These are phyloP conservation scores for Antedon mediterranea DNA, from an alignment of 53 echinoderm and acorn worm species.

Conservation along the genomic window DNA sequence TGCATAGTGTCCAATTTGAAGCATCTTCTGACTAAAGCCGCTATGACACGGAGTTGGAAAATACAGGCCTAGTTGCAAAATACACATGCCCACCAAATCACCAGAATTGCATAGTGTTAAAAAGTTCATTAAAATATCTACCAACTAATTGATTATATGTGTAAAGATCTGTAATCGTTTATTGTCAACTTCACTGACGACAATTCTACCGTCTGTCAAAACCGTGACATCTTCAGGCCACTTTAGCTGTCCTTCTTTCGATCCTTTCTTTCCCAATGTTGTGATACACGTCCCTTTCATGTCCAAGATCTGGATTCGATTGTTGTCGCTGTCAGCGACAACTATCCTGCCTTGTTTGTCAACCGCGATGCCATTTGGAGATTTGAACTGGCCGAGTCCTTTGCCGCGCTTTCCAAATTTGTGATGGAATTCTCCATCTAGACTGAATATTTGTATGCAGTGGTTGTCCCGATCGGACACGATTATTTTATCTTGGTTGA, in stretches of 20 bases:
- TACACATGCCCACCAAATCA: too few species aligned
- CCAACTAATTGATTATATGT: neutral
- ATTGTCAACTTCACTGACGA: neutral
- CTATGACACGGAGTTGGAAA: too few species aligned
- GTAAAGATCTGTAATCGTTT: conserved; percentile 2
- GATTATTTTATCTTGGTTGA: neutral
- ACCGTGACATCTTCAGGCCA: neutral
- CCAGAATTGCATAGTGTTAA: too few species aligned
- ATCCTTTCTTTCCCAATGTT: neutral
- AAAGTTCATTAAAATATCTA: too few species aligned
- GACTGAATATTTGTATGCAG: conserved; percentile 1
- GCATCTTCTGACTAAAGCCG: too few species aligned
- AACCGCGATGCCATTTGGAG: neutral
- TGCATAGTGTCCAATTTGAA: too few species aligned
- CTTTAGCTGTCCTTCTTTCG: conserved; percentile 1
- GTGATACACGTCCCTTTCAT: neutral
- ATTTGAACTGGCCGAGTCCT: conserved; percentile 4
- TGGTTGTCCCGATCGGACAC: conserved; percentile 1
- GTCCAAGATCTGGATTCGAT: neutral
- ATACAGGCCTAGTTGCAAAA: too few species aligned
- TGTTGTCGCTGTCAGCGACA: conserved; percentile 3
- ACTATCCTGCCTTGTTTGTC: neutral
- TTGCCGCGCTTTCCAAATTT: conserved; percentile 1
- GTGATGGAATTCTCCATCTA: neutral
- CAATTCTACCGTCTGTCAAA: conserved; percentile 3